Base-by-base conservation (phyloP, 2,113 vertebrate genomes). In the Seriola aureovittata region DNA sequence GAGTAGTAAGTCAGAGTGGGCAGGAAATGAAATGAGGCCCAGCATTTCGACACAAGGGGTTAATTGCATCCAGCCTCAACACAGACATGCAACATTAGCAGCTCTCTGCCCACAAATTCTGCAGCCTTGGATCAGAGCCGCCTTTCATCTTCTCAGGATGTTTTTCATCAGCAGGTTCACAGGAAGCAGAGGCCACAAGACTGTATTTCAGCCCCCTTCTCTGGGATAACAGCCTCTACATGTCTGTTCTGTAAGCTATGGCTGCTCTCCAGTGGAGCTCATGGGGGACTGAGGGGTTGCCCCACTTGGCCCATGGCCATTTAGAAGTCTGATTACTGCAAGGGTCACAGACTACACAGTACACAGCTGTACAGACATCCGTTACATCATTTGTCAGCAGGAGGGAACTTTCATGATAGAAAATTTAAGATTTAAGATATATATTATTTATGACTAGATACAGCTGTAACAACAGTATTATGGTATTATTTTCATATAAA, bases 71-170 rank as follows among this genome's bases (percentile, higher is more conserved):
- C 89, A 89, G 81, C 71, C 81, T 86, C 60, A 82, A 87, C 69
- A 57, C 81, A 89, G 81, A 89, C 80, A 84, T 79, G 75, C 84
- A 87, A 82, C 84, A 89, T 89, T 86, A 88, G 79, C 81, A 75
- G 74, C 84, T 82, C 75, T 76, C 78, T 71, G 57, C 32, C 80
- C 77, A 80, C 79, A 91, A 81, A 82, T 62, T 63, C 71, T 84
- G 46, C 83, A 74, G 78, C 64, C 59, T 71, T 19, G 42, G 85
- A 86, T 57, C 82, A 70, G 72, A 70, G 73, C 12, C 55, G 62
- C n/a, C 85, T 90, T 91, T 92, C 90, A 91, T 93, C 86, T 89
- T 79, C 34, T 34, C 32, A 58, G 85, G 86, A 90, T 89, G 91
- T 88, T 91, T 91, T 85, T 88, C 62, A 87, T 90, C 85, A 79